Evolutionary conservation across 2,888 invertebrate genomes (phyloP).

Genomic region (Caenorhabditis wallacei): DNA sequence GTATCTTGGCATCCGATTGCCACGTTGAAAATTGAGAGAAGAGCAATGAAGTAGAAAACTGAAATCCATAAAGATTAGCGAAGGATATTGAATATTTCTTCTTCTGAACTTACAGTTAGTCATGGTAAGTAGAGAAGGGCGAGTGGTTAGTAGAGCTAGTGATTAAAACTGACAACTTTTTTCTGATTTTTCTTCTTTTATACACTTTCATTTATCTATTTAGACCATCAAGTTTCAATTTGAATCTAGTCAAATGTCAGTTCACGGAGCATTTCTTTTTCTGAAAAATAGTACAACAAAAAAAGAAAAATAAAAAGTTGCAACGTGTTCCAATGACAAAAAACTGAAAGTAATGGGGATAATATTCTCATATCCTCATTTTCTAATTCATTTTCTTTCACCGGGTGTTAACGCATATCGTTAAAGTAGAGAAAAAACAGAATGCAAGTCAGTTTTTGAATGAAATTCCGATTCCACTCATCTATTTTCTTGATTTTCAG

Average conservation of each 20-base stretch:
- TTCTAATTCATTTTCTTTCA: background rate
- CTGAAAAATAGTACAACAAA: background rate
- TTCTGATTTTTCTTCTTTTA: conserved; percentile 11
- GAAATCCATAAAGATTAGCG: background rate
- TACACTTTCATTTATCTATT: conserved; percentile 8
- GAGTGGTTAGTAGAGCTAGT: conserved; percentile 16
- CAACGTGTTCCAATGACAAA: conserved; percentile 3
- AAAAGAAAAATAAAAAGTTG: background rate
- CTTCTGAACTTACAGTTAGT: conserved; percentile 14
- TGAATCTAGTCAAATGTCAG: background rate
- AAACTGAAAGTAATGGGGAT: background rate
- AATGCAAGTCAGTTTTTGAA: conserved; percentile 7
- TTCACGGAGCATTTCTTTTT: background rate
- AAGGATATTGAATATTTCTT: background rate
- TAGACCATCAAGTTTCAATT: conserved; percentile 1
- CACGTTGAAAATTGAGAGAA: conserved; percentile 1
- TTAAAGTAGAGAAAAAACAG: background rate
- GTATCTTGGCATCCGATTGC: background rate
- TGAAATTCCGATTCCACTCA: background rate
- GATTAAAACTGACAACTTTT: background rate
- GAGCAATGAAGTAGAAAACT: conserved; percentile 7
- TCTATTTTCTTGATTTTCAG: background rate
- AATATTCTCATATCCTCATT: background rate
- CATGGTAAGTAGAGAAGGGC: conserved; percentile 25
- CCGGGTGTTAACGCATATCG: background rate